Percentiles rank a stretch among this genome's conserved stretches.
Conservation (phyloP, 1,140 invertebrate species). For the Drosophila sp. region DNA sequence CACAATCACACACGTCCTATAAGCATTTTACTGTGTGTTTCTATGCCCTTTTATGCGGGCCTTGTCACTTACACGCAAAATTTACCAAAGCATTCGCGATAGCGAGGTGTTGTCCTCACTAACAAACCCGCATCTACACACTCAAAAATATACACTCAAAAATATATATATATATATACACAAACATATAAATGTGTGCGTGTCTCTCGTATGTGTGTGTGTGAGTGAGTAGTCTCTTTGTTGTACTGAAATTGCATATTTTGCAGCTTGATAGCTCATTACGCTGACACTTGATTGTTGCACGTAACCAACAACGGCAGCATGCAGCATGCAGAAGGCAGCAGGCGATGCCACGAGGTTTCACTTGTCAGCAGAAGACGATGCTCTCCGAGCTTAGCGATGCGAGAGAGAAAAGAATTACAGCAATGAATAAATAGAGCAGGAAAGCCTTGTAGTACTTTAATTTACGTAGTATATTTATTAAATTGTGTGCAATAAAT, state of each 20-base stretch:
- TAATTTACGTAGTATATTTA: too few relatives aligned
- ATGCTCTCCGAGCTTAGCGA: constrained; percentile 7
- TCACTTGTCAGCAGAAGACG: constrained; percentile 21
- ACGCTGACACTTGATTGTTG: constrained; percentile 82
- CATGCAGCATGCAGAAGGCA: constrained; percentile 15
- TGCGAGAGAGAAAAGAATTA: neutral
- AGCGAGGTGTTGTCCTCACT: constrained; percentile 66
- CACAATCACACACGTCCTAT: constrained; percentile 28
- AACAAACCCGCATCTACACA: constrained; percentile 49
- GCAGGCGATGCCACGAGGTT: constrained; percentile 21
- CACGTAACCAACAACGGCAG: constrained; percentile 51
- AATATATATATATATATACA: constrained; percentile 10
- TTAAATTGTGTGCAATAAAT: too few relatives aligned
- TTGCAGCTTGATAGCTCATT: constrained; percentile 83
- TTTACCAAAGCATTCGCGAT: constrained; percentile 78
- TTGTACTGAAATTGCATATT: constrained; percentile 80
- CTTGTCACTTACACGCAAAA: constrained; percentile 81
- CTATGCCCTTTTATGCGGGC: constrained; percentile 72
- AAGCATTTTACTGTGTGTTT: constrained; percentile 53
- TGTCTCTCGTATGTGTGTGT: constrained; percentile 14
- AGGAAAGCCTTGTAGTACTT: too few relatives aligned
- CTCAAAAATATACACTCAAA: neutral
- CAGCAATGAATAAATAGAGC: neutral
- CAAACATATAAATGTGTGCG: neutral
- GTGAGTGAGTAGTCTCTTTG: constrained; percentile 47